Evolutionary conservation across 2,888 invertebrate genomes (phyloP), one percentile per base, ranked within the genome.

Genomic region (Drosophila falleni): DNA sequence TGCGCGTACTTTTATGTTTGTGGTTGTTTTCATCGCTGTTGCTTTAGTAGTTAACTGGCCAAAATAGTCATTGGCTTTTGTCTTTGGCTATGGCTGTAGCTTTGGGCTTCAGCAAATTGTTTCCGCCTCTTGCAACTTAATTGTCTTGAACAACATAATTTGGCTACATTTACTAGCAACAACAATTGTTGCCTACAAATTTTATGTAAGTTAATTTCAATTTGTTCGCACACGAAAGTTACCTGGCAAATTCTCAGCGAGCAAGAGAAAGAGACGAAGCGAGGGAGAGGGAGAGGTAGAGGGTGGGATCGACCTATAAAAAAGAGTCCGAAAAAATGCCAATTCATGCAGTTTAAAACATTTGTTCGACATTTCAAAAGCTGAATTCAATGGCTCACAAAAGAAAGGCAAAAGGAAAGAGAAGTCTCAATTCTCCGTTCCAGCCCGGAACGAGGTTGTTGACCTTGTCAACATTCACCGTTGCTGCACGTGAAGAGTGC

Each of bases 281-380:
- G 33, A 10, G 31, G 10, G 44, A 16, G 33, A 10, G 31, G 10
- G 44, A 16, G 11, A 3, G 33, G 35, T 50, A 53, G 54, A 35
- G 26, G 19, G 29, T 6, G 39, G 23, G 5, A 54, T 15, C 74
- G 70, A 65, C 59, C 81, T 46, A 61, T 47, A 66, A 80, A 60
- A 53, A 54, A 54, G 35, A 33, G 23, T 23, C 46, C 62, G 61
- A 60, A 71, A 70, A 65, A 55, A 41, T 78, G 86, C 86, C 88
- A 88, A 89, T 86, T 86, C 86, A 86, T 75, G 89, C 83, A 85
- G 89, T 89, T 86, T 86, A 86, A 86, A 87, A 88, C 80, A 87
- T 89, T 89, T 89, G 89, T 86, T 82, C 80, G 78, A 82, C 83
- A 87, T 86, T 85, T 84, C 82, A 79, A 76, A 87, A 49, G 47